A percentile compares a stretch with the other conserved stretches of the same genome.
These are phyloP conservation scores for Cryptomyrus ogoouensis DNA, from an alignment of 2,113 vertebrate genomes.

Conservation along the genomic window DNA sequence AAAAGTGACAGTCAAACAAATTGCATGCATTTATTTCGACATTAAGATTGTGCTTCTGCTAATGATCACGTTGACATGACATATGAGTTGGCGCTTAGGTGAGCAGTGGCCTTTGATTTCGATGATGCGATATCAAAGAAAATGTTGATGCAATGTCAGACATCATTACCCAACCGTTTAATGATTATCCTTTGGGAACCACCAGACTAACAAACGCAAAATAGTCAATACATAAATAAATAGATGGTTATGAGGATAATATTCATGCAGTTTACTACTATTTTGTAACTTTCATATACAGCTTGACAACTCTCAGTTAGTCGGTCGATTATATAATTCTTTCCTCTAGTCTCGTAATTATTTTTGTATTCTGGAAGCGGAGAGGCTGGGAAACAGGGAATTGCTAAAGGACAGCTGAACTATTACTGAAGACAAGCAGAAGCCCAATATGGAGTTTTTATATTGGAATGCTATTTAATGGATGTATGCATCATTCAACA, in stretches of 20 bases:
- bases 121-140: neutral
- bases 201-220: neutral
- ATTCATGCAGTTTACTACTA: neutral
- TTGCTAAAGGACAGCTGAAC: neutral
- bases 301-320: neutral
- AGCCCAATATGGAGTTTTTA: neutral
- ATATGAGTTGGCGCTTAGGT: neutral
- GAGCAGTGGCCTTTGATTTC: neutral
- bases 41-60: conserved; percentile 6
- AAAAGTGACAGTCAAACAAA: neutral
- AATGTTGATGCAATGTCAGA: neutral
- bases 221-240: neutral
- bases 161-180: neutral
- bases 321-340: neutral
- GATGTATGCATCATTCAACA: neutral
- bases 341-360: neutral
- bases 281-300: neutral
- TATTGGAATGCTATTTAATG: neutral
- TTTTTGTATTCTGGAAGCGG: neutral
- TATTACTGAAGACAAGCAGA: neutral
- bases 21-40: conserved; percentile 3
- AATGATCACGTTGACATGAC: conserved; percentile 8
- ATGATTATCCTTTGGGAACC: neutral
- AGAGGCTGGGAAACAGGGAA: neutral
- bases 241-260: neutral